These are phyloP conservation scores for Sphaeridia pumilis DNA, from an alignment of 2,888 invertebrate genomes.

Conservation along the genomic window DNA sequence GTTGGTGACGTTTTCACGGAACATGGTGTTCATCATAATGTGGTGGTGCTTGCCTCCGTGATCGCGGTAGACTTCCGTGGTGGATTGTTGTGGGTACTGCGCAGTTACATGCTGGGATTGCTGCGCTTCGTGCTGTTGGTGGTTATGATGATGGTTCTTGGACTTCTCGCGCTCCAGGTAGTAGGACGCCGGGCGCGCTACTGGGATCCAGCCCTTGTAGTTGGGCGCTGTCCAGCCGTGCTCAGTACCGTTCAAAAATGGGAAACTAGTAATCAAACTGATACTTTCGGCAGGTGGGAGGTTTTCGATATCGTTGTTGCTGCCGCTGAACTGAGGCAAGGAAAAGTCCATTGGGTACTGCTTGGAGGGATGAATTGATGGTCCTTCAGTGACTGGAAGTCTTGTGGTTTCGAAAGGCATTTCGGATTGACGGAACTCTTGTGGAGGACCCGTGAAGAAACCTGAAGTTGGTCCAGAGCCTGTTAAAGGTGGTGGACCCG, in stretches of 20 bases:
- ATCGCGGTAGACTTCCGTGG: slow-evolving; percentile 13
- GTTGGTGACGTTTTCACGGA: slow-evolving; percentile 30
- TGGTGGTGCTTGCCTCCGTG: slow-evolving; percentile 15
- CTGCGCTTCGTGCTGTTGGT: slow-evolving; percentile 3
- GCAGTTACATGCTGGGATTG: slow-evolving; percentile 5
- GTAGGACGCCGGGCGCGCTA: slow-evolving; percentile 27
- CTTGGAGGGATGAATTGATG: background rate
- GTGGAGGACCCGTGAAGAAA: slow-evolving; percentile 11
- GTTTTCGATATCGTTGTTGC: slow-evolving; percentile 7
- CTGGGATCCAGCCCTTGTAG: slow-evolving; percentile 36
- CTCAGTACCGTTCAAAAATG: slow-evolving; percentile 12
- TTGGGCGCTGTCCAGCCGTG: slow-evolving; percentile 31
- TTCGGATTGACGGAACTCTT: slow-evolving; percentile 12
- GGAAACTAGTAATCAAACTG: slow-evolving; percentile 2
- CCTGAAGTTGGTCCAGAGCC: slow-evolving; percentile 10
- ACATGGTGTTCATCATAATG: slow-evolving; percentile 28
- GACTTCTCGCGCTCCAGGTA: background rate
- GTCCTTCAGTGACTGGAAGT: background rate
- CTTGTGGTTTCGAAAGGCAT: background rate
- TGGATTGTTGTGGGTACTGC: too few species aligned
- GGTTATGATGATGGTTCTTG: slow-evolving; percentile 5
- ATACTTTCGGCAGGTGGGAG: slow-evolving; percentile 3
- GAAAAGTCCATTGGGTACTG: slow-evolving; percentile 1
- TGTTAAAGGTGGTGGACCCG: slow-evolving; percentile 3
- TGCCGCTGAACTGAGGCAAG: slow-evolving; percentile 2